Evolutionary conservation across 1,140 invertebrate species (phyloP), one percentile per base, ranked within the genome.

Genomic region (Formica exsecta): DNA sequence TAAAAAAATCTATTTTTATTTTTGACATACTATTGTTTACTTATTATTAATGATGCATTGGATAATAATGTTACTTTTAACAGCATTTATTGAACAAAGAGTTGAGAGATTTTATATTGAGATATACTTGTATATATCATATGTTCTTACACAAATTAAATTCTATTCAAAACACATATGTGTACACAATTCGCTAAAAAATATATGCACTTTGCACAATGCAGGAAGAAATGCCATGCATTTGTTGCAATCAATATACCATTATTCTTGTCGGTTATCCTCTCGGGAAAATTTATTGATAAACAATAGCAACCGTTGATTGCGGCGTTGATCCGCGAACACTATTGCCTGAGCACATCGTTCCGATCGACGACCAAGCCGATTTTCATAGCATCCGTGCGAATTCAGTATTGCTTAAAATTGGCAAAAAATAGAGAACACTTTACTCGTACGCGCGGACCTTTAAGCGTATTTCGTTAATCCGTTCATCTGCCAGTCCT

Each of bases 201-300:
- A 25, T 76, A 25, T 44, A 38, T 9, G 13, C 5, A 19, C 22
- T 76, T 76, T 3, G 75, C 29, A 29, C 41, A 66, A 51, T 16
- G 29, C 29, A 22, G 66, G 51, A 79, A 54, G 66, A 79, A 77
- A 36, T 36, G 75, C 6, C 19, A 65, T n/a, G 44, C 59, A 32
- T 62, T 76, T 38, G 38, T 76, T n/a, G 38, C 62, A 79, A 79
- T 79, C 76, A 79, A 79, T 79, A 29, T 19, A 79, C 62, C 29
- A 68, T 79, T 68, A 79, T 79, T 79, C 76, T 79, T 66, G 29
- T 79, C 54, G 41, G 76, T 51, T 79, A 79, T 79, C 32, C 62
- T 25, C 62, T 68, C 29, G 62, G 59, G 32, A 68, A 68, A 79
- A 54, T 79, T 79, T 68, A 79, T 79, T 36, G 76, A 66, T 79